Conservation (phyloP, 2,113 vertebrate species). For the Dicentrarchus labrax region DNA sequence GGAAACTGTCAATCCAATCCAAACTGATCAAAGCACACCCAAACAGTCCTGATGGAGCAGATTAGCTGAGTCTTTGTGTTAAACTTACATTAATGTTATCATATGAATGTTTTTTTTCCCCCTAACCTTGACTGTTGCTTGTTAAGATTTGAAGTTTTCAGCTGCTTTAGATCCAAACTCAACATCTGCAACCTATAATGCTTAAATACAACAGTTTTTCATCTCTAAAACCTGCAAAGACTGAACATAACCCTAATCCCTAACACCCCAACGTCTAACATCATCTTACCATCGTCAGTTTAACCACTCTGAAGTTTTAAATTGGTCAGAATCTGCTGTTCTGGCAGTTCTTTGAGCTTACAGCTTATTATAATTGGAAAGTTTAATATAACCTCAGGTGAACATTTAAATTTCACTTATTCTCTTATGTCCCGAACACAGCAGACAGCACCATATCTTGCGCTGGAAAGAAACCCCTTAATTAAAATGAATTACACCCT, state of each 20-base stretch:
- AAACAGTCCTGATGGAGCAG: slow-evolving; percentile 7
- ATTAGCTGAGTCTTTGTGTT: neutral
- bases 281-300: neutral
- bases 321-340: neutral
- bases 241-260: neutral
- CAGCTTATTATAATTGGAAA: neutral
- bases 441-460: neutral
- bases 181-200: neutral
- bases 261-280: neutral
- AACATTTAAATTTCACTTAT: neutral
- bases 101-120: neutral
- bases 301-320: neutral
- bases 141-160: neutral
- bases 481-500: neutral
- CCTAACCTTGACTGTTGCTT: neutral
- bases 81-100: neutral
- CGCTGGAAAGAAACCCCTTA: neutral
- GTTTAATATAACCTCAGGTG: neutral
- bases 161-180: neutral
- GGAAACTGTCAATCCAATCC: slow-evolving; percentile 9
- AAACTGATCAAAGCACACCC: slow-evolving; percentile 18
- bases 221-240: neutral
- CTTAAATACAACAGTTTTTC: neutral
- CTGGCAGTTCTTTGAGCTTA: neutral
- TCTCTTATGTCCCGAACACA: neutral